Evolutionary conservation across 1,140 invertebrate species (phyloP), one percentile per base, ranked within the genome.

Genomic region (Listronotus oregonensis): DNA sequence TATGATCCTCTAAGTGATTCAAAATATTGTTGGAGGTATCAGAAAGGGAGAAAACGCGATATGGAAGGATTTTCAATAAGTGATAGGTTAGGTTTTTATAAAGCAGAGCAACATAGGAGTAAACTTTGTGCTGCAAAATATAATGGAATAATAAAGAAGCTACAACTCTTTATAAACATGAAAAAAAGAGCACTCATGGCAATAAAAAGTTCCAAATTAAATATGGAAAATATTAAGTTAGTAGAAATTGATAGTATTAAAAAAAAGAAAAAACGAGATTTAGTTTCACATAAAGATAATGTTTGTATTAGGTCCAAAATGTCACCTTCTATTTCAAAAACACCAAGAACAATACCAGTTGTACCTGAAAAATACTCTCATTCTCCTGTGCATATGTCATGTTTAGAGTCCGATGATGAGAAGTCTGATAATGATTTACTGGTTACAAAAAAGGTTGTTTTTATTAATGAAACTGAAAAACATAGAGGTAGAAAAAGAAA

Each of bases 61-160:
- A 27, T 56, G 4, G 65, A 57, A 15, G 59, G 59, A 15, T 67
- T 63, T 51, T 27, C 32, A 7, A 15, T 18, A 12, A 17, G 15
- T 14, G 65, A 67, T 21, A 49, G 52, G 11, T 44, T 67, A 21
- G 65, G 65, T 43, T 67, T 67, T 43, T 54, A 54, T 15, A 46
- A 40, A 51, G 54, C 59, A n/a, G 65, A 67, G n/a, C 14, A 15
- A 47, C 14, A 14, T 9, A 55, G 51, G 42, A 31, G 12, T 34
- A 44, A 14, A 44, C 2, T 14, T 44, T 14, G 43, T 18, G 17
- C 43, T n/a, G 7, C 43, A 12, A 44, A 44, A 18, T 44, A n/a
- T 44, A n/a, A 44, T 8, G 11, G 4, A 37, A 8, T 37, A 10
- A 37, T 14, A 18, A 49, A 49, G 21, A 49, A 49, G 11, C 15